Evolutionary conservation across 2,113 vertebrate genomes (phyloP).

Genomic region (Hyla sarda): DNA sequence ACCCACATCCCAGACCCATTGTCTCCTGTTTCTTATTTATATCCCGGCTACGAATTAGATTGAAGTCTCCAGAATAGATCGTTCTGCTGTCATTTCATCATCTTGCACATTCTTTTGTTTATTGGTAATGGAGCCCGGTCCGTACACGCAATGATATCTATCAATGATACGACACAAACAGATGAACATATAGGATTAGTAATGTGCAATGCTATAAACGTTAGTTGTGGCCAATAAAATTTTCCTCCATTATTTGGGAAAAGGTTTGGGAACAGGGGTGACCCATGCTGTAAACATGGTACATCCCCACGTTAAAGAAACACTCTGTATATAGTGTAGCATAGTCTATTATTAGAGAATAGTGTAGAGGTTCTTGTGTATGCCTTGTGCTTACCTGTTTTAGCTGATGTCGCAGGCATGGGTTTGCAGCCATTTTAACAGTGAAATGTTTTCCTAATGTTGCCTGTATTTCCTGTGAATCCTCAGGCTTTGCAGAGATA

Average conservation of each 20-base stretch:
- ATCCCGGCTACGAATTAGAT: background rate
- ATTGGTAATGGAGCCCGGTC: background rate
- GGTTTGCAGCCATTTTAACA: too few species aligned
- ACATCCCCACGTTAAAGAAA: background rate
- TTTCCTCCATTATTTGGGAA: background rate
- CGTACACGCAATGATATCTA: background rate
- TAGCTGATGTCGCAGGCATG: too few species aligned
- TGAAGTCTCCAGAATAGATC: background rate
- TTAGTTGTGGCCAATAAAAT: background rate
- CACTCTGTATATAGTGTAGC: too few species aligned
- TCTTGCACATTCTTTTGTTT: background rate
- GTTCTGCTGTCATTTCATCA: background rate
- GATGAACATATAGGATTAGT: background rate
- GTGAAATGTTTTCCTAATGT: too few species aligned
- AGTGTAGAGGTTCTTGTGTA: too few species aligned
- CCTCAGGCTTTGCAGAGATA: too few species aligned
- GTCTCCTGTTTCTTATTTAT: conserved; percentile 20
- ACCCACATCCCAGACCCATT: conserved; percentile 30
- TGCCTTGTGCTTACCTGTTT: too few species aligned
- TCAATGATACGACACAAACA: background rate
- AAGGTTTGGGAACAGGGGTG: background rate
- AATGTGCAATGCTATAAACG: background rate
- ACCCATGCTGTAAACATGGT: background rate
- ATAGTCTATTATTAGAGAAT: too few species aligned
- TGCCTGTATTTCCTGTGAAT: too few species aligned